Evolutionary conservation across 2,888 invertebrate genomes (phyloP).

Genomic region (Aphidius colemani): DNA sequence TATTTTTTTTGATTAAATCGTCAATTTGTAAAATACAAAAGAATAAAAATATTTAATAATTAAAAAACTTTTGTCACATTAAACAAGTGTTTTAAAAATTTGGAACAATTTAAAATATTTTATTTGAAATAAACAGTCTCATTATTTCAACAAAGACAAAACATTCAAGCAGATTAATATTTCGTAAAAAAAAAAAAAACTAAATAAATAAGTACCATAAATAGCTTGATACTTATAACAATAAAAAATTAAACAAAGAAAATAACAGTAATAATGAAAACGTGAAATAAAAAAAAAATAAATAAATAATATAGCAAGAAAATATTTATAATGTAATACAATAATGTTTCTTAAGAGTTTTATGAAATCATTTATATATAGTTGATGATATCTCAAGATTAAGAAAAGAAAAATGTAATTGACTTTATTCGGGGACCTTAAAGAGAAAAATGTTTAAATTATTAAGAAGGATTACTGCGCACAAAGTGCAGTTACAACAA

Average conservation of each 20-base stretch:
- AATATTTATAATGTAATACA: slow-evolving; percentile 19
- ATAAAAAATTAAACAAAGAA: slow-evolving; percentile 5
- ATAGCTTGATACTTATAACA: not conserved
- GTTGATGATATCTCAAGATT: slow-evolving; percentile 18
- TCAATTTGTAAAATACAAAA: too few species aligned
- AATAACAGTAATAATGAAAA: slow-evolving; percentile 2
- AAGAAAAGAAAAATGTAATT: slow-evolving; percentile 14
- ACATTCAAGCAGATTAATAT: too few species aligned
- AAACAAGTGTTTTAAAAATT: not conserved
- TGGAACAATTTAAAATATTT: not conserved
- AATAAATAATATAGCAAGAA: not conserved
- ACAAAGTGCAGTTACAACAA: slow-evolving; percentile 33
- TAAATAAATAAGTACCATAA: not conserved
- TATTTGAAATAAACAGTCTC: too few species aligned
- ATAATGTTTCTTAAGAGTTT: slow-evolving; percentile 13
- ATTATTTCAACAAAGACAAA: too few species aligned
- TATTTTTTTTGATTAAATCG: not conserved
- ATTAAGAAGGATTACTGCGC: slow-evolving; percentile 1
- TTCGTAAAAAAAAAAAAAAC: not conserved
- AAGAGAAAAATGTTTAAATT: slow-evolving; percentile 9
- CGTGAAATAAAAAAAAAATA: not conserved
- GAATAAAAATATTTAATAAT: too few species aligned
- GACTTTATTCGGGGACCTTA: slow-evolving; percentile 14
- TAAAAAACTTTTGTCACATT: too few species aligned
- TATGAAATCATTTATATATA: slow-evolving; percentile 12